These are phyloP conservation scores for Drosophila jambulina DNA, from an alignment of 1,140 invertebrate genomes.

Conservation along the genomic window DNA sequence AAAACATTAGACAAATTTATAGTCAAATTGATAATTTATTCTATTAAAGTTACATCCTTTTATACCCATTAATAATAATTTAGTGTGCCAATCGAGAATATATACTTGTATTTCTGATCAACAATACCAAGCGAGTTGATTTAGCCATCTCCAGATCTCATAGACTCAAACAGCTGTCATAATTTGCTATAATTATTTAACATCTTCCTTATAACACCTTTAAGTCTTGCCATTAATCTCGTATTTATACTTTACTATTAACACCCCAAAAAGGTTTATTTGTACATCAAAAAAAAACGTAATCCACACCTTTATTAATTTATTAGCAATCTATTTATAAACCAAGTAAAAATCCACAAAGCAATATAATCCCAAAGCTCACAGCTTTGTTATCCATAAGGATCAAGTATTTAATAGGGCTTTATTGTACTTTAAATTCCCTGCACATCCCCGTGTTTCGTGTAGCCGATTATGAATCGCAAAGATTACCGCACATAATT, in stretches of 20 bases:
- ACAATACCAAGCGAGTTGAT: no score
- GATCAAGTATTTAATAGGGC: conserved; percentile 15
- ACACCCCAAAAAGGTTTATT: neutral
- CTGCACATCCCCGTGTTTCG: conserved; percentile 4
- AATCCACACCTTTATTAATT: neutral
- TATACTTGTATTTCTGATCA: no score
- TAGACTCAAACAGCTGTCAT: no score
- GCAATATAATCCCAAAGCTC: neutral
- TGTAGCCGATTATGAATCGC: conserved; percentile 59
- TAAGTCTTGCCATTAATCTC: neutral
- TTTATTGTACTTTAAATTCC: conserved; percentile 20
- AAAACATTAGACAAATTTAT: neutral
- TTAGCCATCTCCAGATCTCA: no score
- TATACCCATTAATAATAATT: no score
- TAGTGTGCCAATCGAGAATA: no score
- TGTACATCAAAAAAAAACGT: neutral
- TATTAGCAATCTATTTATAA: conserved; percentile 7
- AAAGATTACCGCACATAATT: conserved; percentile 74
- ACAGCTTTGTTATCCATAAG: neutral
- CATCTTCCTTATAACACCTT: no score
- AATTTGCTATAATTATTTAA: no score
- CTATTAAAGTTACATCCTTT: no score
- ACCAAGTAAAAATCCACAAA: neutral
- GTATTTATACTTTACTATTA: neutral
- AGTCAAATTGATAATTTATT: no score